Conservation (phyloP, 2,888 invertebrate species). For the Lasioglossum oenotherae region DNA sequence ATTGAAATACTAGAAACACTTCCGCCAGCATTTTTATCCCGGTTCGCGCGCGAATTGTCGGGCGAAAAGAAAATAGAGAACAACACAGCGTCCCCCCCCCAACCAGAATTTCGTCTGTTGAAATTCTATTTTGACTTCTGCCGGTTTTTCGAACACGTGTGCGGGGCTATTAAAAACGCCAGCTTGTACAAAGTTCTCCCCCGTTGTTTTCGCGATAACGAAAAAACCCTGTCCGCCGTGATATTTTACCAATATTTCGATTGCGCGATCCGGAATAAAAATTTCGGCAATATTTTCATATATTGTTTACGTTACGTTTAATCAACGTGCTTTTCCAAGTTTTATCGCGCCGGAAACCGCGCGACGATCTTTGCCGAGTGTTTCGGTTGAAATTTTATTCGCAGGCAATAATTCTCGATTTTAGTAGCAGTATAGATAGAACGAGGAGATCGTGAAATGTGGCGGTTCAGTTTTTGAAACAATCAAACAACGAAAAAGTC, state of each 20-base stretch:
- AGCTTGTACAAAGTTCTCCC: slow-evolving; percentile 19
- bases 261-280: slow-evolving; percentile 23
- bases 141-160: background rate
- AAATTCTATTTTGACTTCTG: slow-evolving; percentile 42
- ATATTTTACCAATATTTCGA: slow-evolving; percentile 8
- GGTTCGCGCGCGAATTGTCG: background rate
- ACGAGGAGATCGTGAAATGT: background rate
- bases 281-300: slow-evolving; percentile 1
- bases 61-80: slow-evolving; percentile 21
- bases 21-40: slow-evolving; percentile 14
- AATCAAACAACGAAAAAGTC: background rate
- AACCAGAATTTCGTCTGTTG: slow-evolving; percentile 13
- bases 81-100: background rate
- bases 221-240: background rate
- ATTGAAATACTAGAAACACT: slow-evolving; percentile 58
- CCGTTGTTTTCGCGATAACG: slow-evolving; percentile 26
- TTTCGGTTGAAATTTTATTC: background rate
- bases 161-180: slow-evolving; percentile 31
- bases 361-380: background rate
- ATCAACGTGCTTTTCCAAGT: background rate
- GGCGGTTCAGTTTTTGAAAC: background rate
- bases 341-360: background rate
- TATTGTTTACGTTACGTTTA: slow-evolving; percentile 18
- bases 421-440: background rate
- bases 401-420: background rate